Evolutionary conservation across 1,140 invertebrate genomes (phyloP).

Genomic region (Protaetia brevitarsis): DNA sequence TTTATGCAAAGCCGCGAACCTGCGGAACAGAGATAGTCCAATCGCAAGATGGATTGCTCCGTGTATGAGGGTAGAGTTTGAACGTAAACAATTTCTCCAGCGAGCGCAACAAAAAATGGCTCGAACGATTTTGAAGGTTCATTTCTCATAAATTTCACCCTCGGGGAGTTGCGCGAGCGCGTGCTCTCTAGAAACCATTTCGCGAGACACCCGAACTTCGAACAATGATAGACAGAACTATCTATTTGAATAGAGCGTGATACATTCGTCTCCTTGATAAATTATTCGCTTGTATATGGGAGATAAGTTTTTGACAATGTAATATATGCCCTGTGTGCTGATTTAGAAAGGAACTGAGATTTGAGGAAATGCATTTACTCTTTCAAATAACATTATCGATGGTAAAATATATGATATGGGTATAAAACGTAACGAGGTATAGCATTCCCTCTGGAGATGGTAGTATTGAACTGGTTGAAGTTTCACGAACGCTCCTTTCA

Average conservation of each 20-base stretch:
- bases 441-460: too few species aligned
- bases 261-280: slow-evolving; percentile 18
- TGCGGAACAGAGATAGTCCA: slow-evolving; percentile 31
- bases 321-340: slow-evolving; percentile 8
- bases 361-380: too few species aligned
- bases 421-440: too few species aligned
- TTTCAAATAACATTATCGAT: too few species aligned
- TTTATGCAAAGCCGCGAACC: slow-evolving; percentile 27
- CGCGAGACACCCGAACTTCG: slow-evolving; percentile 37
- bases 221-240: slow-evolving; percentile 46
- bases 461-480: too few species aligned
- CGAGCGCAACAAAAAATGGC: slow-evolving; percentile 28
- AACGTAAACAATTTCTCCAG: slow-evolving; percentile 30
- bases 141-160: slow-evolving; percentile 44
- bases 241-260: slow-evolving; percentile 21
- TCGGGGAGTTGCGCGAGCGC: slow-evolving; percentile 29
- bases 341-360: too few species aligned
- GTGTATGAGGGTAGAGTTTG: slow-evolving; percentile 28
- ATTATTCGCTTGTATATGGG: slow-evolving; percentile 12
- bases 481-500: too few species aligned
- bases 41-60: slow-evolving; percentile 33
- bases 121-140: slow-evolving; percentile 39
- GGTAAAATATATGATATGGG: too few species aligned
- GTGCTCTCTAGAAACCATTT: neutral
- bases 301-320: slow-evolving; percentile 12